Conservation (phyloP, 2,113 vertebrate species). For the Erythrocebus patas region DNA sequence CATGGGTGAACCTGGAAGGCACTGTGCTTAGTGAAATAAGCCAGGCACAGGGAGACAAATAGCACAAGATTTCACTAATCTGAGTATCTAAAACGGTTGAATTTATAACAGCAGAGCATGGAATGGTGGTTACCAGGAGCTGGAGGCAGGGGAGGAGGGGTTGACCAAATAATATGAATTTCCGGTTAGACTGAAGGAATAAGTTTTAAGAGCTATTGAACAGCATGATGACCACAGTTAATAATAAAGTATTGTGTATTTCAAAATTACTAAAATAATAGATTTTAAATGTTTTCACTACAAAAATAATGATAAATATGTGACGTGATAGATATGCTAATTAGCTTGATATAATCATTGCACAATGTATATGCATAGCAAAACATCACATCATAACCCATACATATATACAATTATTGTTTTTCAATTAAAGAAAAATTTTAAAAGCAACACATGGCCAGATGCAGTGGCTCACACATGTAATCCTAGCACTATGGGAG, state of each 20-base stretch:
- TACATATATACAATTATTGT: not conserved
- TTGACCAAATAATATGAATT: not conserved
- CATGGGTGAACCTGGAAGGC: not conserved
- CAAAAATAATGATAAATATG: not conserved
- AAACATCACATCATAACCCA: not conserved
- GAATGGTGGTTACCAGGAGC: not conserved
- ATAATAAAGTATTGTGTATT: not conserved
- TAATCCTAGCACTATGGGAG: not conserved
- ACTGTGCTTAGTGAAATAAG: not conserved
- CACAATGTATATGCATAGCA: not conserved
- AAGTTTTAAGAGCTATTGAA: not conserved
- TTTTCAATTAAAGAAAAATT: not conserved
- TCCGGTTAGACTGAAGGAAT: not conserved
- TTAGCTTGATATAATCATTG: not conserved
- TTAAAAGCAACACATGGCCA: not conserved
- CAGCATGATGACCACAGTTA: not conserved
- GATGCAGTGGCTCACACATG: not conserved
- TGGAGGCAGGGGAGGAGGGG: not conserved
- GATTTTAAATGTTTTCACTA: not conserved
- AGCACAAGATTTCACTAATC: not conserved
- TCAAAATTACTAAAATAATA: not conserved
- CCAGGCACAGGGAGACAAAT: not conserved
- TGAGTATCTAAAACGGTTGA: not conserved
- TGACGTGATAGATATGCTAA: not conserved
- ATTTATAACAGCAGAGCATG: not conserved